Percentiles rank a stretch among this genome's conserved stretches.
phyloP scores from a whole-genome alignment of 2,888 invertebrate species.

The Yponomeuta cagnagella region DNA sequence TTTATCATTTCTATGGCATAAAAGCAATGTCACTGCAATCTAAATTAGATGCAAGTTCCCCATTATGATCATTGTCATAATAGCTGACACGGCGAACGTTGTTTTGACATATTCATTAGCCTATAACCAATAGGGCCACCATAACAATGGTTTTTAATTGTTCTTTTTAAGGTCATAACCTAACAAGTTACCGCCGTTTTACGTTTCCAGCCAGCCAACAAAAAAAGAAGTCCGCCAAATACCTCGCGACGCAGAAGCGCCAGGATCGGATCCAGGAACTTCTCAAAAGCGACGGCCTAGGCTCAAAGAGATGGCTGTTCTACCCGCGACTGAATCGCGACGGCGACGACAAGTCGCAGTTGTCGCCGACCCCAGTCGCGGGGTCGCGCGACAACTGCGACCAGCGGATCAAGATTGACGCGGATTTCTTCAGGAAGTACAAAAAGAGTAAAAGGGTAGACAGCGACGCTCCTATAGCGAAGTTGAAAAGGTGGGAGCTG shows the following conservation, averaged over 20 bases:
- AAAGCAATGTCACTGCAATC: too few relatives aligned
- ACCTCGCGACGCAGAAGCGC: conserved; percentile 54
- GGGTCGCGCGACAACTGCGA: conserved; percentile 45
- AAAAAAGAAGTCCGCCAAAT: conserved; percentile 52
- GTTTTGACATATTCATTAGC: too few relatives aligned
- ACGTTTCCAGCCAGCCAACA: conserved; percentile 48
- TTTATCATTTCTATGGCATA: too few relatives aligned
- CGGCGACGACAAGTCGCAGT: neutral
- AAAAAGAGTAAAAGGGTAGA: conserved; percentile 53
- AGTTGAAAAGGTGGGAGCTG: conserved; percentile 64
- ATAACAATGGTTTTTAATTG: too few relatives aligned
- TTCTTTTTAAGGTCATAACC: too few relatives aligned
- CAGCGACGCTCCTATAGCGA: conserved; percentile 53
- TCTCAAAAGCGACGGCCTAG: conserved; percentile 59
- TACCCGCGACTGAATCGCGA: conserved; percentile 41
- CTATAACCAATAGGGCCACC: too few relatives aligned
- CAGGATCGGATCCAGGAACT: conserved; percentile 58
- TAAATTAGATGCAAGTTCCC: too few relatives aligned
- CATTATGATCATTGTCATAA: too few relatives aligned
- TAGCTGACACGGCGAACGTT: too few relatives aligned
- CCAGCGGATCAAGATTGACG: conserved; percentile 59
- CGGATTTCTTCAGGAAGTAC: conserved; percentile 58
- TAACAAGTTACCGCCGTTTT: neutral
- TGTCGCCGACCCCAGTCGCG: neutral
- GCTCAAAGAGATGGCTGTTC: conserved; percentile 62